A percentile compares a stretch with the other conserved stretches of the same genome.
phyloP scores from a whole-genome alignment of 1,140 invertebrate genomes.

The Drosophila trapezifrons region DNA sequence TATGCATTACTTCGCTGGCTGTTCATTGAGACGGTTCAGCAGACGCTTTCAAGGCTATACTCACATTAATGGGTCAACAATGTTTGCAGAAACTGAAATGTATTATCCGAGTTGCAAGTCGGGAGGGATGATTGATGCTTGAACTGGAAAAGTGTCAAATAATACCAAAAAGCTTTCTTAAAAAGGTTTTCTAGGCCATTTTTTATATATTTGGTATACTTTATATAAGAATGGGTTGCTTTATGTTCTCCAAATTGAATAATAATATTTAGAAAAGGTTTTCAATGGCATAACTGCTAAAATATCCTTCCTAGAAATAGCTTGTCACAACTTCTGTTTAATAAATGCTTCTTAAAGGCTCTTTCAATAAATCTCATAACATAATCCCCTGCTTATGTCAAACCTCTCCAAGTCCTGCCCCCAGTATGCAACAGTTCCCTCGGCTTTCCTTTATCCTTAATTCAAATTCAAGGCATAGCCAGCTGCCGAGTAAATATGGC shows the following conservation, averaged over 20 bases:
- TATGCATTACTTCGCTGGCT: constrained; percentile 38
- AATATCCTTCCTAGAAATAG: too few species aligned
- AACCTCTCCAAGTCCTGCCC: background rate
- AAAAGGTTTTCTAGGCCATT: too few species aligned
- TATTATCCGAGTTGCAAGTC: constrained; percentile 6
- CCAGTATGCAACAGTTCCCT: constrained; percentile 43
- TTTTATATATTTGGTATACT: too few species aligned
- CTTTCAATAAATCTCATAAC: constrained; percentile 8
- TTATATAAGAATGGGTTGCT: background rate
- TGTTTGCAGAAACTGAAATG: constrained; percentile 14
- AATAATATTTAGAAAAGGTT: background rate
- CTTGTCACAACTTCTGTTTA: background rate
- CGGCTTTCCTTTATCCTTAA: constrained; percentile 9
- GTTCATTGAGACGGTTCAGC: constrained; percentile 53
- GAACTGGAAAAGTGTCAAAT: constrained; percentile 4
- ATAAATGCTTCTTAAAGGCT: constrained; percentile 9
- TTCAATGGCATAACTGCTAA: too few species aligned
- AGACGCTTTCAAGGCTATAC: constrained; percentile 63
- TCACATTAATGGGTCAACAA: constrained; percentile 61
- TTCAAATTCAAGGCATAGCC: constrained; percentile 48
- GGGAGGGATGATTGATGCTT: constrained; percentile 13
- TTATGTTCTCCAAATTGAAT: background rate
- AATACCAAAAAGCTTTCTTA: background rate
- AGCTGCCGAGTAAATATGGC: constrained; percentile 54
- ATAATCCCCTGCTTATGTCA: constrained; percentile 13